Base-by-base conservation (phyloP, 1,140 invertebrate species). In the Antheraea mylitta region DNA sequence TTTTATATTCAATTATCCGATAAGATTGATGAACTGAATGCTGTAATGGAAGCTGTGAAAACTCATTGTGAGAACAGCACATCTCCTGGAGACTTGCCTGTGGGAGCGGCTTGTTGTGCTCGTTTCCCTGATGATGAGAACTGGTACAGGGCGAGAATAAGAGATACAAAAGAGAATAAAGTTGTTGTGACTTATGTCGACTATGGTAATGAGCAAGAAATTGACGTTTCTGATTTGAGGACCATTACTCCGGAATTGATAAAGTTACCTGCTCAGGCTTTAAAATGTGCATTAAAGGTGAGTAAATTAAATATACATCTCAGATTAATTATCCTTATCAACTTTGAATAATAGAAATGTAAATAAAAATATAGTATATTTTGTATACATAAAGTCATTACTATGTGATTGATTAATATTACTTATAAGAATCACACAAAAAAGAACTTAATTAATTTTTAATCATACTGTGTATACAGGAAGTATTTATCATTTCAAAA, bases 151-250 rank as follows among this genome's bases (percentile, higher is more conserved):
- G 95, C 95, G 8, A 92, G 94, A 76, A 93, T 96, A 8, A 78
- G 94, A 18, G 82, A 85, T 3, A 78, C 93, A 3, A 82, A 81
- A 58, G 89, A 87, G 13, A 87, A 93, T 3, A 86, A 89, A 62
- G 83, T 94, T 3, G 90, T 91, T 53, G 94, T 96, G 0, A 89
- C 93, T 8, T 96, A 96, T 87, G 95, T 97, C 0, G 97, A 98
- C 87, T 97, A 96, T 93, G 97, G 96, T 0, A 97, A 97, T 81
- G 95, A 96, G 79, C 95, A 96, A 79, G 93, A 92, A 60, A 93
- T 96, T 11, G 80, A 93, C 11, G 77, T 92, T 0, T 86, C 90
- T 18, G 82, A 94, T 30, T 83, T 97, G 13, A 94, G 95, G 71
- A 87, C 87, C 7, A 96, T 97, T 13, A 93, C 93, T 30, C 92